A percentile compares a stretch with the other conserved stretches of the same genome.
Conservation (phyloP, 2,113 vertebrate genomes). For the Silurus meridionalis region DNA sequence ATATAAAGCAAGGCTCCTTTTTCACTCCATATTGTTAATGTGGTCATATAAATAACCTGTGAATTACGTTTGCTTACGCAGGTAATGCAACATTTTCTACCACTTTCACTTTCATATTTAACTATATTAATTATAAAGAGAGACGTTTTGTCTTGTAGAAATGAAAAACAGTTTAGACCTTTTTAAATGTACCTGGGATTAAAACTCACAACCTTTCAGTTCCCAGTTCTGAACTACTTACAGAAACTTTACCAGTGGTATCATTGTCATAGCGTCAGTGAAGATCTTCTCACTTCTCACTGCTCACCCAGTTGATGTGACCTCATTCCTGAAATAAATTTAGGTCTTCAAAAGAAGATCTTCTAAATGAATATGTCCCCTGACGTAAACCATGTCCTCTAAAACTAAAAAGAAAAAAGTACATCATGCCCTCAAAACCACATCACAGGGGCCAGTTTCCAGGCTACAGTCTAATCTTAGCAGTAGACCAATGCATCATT, state of each 20-base stretch:
- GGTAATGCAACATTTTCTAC: no score
- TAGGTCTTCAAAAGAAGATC: slow-evolving; percentile 6
- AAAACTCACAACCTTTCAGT: background rate
- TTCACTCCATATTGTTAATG: no score
- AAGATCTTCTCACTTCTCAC: background rate
- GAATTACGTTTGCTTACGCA: no score
- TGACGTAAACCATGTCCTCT: slow-evolving; percentile 27
- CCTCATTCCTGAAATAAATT: slow-evolving; percentile 39
- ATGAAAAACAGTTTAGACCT: no score
- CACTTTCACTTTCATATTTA: no score
- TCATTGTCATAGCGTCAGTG: background rate
- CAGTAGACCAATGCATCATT: background rate
- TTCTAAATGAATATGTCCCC: slow-evolving; percentile 27
- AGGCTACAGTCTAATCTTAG: slow-evolving; percentile 22
- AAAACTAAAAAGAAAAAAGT: slow-evolving; percentile 23
- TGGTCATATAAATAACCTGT: no score
- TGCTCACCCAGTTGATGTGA: slow-evolving; percentile 34
- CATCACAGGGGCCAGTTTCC: background rate
- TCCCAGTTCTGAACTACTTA: background rate
- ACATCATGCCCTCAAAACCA: slow-evolving; percentile 28
- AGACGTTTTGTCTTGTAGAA: no score
- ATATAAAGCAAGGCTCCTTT: no score
- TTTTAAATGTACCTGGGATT: background rate
- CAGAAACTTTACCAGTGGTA: background rate
- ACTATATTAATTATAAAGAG: no score